These are phyloP conservation scores for Hydriomena furcata DNA, from an alignment of 2,888 invertebrate genomes.

Conservation along the genomic window DNA sequence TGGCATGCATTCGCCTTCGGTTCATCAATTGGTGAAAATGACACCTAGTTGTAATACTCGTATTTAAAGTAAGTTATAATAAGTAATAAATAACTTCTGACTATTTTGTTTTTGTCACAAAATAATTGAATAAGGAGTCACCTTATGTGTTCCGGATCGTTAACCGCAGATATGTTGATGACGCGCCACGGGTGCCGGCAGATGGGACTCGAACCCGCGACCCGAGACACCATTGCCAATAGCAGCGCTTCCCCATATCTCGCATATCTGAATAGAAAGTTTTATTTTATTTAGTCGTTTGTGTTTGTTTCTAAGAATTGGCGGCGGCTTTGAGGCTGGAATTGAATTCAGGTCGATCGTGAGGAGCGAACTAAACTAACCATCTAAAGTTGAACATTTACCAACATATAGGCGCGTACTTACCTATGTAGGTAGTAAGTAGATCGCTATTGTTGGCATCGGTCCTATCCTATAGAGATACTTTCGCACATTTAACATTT, in stretches of 20 bases:
- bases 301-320: conserved; percentile 43
- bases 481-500: too few relatives aligned
- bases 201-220: conserved; percentile 36
- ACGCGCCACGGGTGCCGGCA: conserved; percentile 48
- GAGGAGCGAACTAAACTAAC: background rate
- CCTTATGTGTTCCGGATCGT: conserved; percentile 9
- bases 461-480: too few relatives aligned
- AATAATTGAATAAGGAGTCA: conserved; percentile 1
- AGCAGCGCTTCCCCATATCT: conserved; percentile 55
- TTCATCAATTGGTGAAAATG: too few relatives aligned
- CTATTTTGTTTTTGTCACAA: conserved; percentile 1
- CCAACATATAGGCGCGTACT: background rate
- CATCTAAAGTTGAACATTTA: background rate
- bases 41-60: too few relatives aligned
- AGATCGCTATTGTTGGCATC: too few relatives aligned
- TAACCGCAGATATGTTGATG: conserved; percentile 48
- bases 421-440: too few relatives aligned
- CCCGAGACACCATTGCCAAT: conserved; percentile 21
- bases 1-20: too few relatives aligned
- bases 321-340: conserved; percentile 14
- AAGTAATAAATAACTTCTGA: too few relatives aligned
- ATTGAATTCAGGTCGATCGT: conserved; percentile 3
- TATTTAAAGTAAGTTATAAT: too few relatives aligned
- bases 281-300: conserved; percentile 38
- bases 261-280: conserved; percentile 67